Evolutionary conservation across 2,888 invertebrate genomes (phyloP).

Genomic region (Parapristionchus giblindavisi): DNA sequence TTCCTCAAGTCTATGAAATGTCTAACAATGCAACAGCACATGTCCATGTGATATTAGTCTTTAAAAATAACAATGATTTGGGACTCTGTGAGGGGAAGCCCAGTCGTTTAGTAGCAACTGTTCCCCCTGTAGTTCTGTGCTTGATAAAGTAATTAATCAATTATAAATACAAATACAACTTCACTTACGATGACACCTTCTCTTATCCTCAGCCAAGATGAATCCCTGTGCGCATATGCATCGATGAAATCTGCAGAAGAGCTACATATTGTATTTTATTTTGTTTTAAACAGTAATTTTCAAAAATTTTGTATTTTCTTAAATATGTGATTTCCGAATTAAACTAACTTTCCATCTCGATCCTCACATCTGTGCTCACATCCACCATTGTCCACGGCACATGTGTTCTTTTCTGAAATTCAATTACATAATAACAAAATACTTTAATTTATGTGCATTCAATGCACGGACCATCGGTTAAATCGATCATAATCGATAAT

Average conservation of each 20-base stretch:
- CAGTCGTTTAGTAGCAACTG: no score
- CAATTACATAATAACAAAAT: conserved; percentile 1
- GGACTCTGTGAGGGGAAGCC: no score
- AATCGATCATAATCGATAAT: background rate
- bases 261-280: no score
- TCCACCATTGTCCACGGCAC: conserved; percentile 80
- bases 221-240: conserved; percentile 84
- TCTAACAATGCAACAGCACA: no score
- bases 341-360: conserved; percentile 50
- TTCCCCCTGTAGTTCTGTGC: no score
- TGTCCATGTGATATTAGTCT: no score
- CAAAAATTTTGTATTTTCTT: no score
- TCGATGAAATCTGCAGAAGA: conserved; percentile 78
- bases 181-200: conserved; percentile 48
- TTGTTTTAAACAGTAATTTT: no score
- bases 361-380: conserved; percentile 76
- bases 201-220: conserved; percentile 75
- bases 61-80: no score
- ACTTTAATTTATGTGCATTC: background rate
- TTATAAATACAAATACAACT: background rate
- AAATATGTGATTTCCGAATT: no score
- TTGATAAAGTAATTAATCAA: no score
- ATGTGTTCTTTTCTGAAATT: conserved; percentile 76
- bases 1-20: no score
- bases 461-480: background rate